Percentiles rank a stretch among this genome's conserved stretches.
Conservation (phyloP, 2,888 invertebrate species). For the Seira ritae region DNA sequence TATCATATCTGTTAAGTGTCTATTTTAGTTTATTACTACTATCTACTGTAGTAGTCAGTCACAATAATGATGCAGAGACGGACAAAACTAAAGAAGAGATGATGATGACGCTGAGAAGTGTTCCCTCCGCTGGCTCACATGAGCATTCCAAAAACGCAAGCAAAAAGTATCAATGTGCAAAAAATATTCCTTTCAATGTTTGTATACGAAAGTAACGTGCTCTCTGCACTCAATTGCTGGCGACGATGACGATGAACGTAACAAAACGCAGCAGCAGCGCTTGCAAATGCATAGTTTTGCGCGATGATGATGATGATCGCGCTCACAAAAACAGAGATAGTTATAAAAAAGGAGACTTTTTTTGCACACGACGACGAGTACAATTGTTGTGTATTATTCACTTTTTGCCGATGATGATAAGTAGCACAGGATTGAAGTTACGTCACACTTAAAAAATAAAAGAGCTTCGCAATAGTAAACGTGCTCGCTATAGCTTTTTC, state of each 20-base stretch:
- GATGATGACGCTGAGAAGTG: neutral
- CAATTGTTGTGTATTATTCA: constrained; percentile 54
- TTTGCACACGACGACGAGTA: neutral
- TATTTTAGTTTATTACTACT: constrained; percentile 36
- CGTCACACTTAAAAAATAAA: constrained; percentile 44
- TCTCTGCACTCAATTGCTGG: neutral
- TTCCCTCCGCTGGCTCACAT: neutral
- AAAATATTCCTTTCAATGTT: constrained; percentile 20
- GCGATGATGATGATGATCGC: too few species aligned
- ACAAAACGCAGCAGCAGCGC: too few species aligned
- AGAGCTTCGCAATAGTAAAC: constrained; percentile 63
- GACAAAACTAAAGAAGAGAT: constrained; percentile 23
- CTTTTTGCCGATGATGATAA: constrained; percentile 65
- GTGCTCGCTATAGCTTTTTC: constrained; percentile 40
- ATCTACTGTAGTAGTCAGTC: constrained; percentile 35
- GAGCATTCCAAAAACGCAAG: neutral
- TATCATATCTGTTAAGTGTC: constrained; percentile 28
- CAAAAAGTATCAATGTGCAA: constrained; percentile 30
- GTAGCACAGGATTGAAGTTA: constrained; percentile 71
- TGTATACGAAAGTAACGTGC: constrained; percentile 28
- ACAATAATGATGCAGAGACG: constrained; percentile 21
- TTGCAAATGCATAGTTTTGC: too few species aligned
- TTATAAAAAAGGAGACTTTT: neutral
- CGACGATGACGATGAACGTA: too few species aligned
- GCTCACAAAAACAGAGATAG: too few species aligned